Percentiles rank a stretch among this genome's conserved stretches.
Conservation (phyloP, 2,797 vertebrate genomes). For the Oophaga sylvatica region DNA sequence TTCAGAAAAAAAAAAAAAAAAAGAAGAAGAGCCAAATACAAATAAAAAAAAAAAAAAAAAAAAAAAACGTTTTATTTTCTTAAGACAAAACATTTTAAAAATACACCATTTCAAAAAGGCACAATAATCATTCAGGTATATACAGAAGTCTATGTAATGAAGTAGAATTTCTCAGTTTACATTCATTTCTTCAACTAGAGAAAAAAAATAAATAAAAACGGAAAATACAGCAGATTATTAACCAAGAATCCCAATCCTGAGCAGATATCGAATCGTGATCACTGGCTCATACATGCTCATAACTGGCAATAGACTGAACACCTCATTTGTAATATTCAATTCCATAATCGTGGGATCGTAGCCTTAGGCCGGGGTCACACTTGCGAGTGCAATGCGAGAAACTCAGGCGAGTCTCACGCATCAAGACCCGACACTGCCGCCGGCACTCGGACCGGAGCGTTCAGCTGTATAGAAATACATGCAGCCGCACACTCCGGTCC, state of each 20-base stretch:
- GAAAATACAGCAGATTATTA: not conserved
- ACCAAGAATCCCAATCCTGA: not conserved
- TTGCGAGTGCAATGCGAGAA: no score
- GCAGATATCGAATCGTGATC: not conserved
- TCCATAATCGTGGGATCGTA: not conserved
- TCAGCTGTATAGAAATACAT: no score
- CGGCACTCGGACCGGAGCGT: no score
- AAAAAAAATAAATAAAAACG: not conserved
- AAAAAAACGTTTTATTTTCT: conserved; percentile 28
- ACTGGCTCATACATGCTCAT: not conserved
- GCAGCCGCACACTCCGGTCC: no score
- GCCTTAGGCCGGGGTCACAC: no score
- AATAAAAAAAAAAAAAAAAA: conserved; percentile 18
- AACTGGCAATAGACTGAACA: not conserved
- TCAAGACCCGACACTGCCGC: no score
- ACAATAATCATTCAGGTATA: conserved; percentile 22
- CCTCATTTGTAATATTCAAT: not conserved
- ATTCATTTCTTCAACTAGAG: conserved; percentile 42
- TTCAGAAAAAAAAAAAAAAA: no score
- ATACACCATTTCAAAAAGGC: conserved; percentile 9
- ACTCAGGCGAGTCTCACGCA: no score
- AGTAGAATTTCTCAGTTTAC: conserved; percentile 29
- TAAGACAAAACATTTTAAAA: conserved; percentile 21
- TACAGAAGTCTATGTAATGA: conserved; percentile 31
- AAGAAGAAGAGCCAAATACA: not conserved